Percentiles rank a stretch among this genome's conserved stretches.
Evolutionary conservation across 2,797 vertebrate species (phyloP).

Genomic region (Muscicapa comitata): DNA sequence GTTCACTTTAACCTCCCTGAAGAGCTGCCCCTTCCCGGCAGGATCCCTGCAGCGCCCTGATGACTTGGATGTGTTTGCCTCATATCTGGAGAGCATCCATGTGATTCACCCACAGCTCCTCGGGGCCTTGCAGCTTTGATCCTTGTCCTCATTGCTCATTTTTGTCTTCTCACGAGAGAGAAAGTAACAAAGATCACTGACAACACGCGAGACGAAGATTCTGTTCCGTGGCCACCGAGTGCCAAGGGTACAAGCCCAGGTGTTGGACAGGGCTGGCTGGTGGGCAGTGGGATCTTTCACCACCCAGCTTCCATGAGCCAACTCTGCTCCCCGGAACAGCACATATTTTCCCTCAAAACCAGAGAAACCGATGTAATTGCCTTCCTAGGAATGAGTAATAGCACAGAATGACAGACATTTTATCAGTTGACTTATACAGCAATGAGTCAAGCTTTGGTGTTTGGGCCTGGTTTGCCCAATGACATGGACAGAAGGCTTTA

Average conservation of each 20-base stretch:
- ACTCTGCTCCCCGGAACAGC: neutral
- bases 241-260: neutral
- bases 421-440: neutral
- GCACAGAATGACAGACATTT: neutral
- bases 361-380: neutral
- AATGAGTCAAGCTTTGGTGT: neutral
- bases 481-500: neutral
- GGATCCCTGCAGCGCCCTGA: neutral
- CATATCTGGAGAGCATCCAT: neutral
- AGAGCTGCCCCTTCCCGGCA: accelerated
- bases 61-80: neutral
- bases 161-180: neutral
- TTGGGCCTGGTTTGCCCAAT: neutral
- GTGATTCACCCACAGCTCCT: neutral
- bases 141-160: neutral
- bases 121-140: neutral
- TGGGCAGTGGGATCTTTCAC: neutral
- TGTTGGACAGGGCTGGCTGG: neutral
- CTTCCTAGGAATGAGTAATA: neutral
- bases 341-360: neutral
- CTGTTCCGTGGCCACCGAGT: neutral
- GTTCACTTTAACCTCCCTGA: neutral
- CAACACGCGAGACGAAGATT: neutral
- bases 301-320: neutral
- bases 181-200: neutral